Base-by-base conservation (phyloP, 1,140 invertebrate genomes). In the Battus philenor region DNA sequence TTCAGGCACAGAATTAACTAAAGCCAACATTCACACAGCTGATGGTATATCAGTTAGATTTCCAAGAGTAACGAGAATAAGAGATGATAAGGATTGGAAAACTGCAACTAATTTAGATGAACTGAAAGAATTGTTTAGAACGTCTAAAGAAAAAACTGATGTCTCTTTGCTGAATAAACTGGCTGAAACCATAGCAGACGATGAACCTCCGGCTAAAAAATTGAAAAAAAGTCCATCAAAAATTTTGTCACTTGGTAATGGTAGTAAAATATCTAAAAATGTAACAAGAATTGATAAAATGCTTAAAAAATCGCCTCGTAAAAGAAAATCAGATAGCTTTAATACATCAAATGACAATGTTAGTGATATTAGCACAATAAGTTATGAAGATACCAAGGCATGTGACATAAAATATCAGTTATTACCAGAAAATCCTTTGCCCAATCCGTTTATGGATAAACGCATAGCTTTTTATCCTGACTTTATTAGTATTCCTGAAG, bases 21-120 rank as follows among this genome's bases (percentile, higher is more conserved):
- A 95, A 72, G 87, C 89, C 2, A 93, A 95, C 32, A 88, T 93
- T 9, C 97, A 98, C 67, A 97, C 95, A 2, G 95, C 95, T 1
- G 90, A 93, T 70, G 95, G 95, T 2, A 97, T 98, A 61, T 97
- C 95, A 1, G 95, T 98, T 31, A 86, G 96, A 55, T 98, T 98
- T 87, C 97, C 97, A 2, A 87, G 97, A 50, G 93, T 98, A 0
- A 95, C 94, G 1, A 90, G 90, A 54, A 91, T 96, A 44, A 88
- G 96, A 30, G 79, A 90, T 54, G 96, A 98, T 68, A 98, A 98
- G 86, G 85, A 89, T 36, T 96, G 95, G 90, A 79, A 94, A 60
- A 90, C 91, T 0, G 95, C 96, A 0, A 98, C 95, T 0, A 91
- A 89, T 70, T 78, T 97, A 17, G 83, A 90, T 24, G 91, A 96